These are phyloP conservation scores for Agonum fuliginosum DNA, from an alignment of 2,888 invertebrate species.

Conservation along the genomic window DNA sequence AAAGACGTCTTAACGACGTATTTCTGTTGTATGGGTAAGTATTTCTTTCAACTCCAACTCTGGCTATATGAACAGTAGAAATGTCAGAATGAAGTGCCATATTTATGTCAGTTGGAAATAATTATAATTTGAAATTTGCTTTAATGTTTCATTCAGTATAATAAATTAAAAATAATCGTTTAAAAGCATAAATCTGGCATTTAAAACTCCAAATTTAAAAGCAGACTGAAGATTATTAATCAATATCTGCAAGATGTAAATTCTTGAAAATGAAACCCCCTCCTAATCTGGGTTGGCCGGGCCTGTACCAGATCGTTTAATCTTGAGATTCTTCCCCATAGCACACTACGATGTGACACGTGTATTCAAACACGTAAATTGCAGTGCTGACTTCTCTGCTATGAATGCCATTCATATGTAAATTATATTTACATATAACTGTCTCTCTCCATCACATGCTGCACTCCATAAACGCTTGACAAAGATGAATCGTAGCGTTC, in stretches of 20 bases:
- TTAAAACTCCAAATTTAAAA: too few relatives aligned
- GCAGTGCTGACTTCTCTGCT: slow-evolving; percentile 36
- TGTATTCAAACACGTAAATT: slow-evolving; percentile 55
- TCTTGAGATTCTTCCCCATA: slow-evolving; percentile 35
- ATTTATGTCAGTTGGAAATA: too few relatives aligned
- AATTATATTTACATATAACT: slow-evolving; percentile 49
- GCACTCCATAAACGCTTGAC: slow-evolving; percentile 1
- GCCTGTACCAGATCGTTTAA: slow-evolving; percentile 38
- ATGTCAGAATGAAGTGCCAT: too few relatives aligned
- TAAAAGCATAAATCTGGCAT: too few relatives aligned
- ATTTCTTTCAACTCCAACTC: too few relatives aligned
- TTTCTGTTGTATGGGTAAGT: too few relatives aligned
- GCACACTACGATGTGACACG: slow-evolving; percentile 34
- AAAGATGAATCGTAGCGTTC: slow-evolving; percentile 32
- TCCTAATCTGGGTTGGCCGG: too few relatives aligned
- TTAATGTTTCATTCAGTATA: too few relatives aligned
- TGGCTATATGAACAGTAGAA: too few relatives aligned
- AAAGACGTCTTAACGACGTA: too few relatives aligned
- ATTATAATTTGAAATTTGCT: too few relatives aligned
- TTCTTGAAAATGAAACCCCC: not conserved
- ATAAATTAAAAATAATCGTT: too few relatives aligned
- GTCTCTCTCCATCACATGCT: not conserved
- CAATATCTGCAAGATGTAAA: not conserved
- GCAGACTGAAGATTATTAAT: not conserved
- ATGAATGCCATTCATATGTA: slow-evolving; percentile 52